Percentiles rank a stretch among this genome's conserved stretches.
phyloP scores from a whole-genome alignment of 2,888 invertebrate genomes.

The Drosophila subsilvestris region DNA sequence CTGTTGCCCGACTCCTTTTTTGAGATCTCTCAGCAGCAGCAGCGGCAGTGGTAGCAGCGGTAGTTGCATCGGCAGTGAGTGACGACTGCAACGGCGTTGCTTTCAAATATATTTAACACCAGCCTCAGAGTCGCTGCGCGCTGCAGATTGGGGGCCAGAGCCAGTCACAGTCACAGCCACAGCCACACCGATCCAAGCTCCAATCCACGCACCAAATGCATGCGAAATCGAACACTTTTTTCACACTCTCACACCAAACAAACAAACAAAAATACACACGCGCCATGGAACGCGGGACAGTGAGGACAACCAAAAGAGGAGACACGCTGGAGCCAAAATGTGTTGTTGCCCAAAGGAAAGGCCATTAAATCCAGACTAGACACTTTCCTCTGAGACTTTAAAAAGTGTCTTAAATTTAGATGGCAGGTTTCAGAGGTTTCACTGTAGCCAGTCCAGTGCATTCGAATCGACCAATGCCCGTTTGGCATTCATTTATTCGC shows the following conservation, averaged over 20 bases:
- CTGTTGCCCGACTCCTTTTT: conserved; percentile 65
- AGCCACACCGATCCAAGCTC: not conserved
- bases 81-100: conserved; percentile 73
- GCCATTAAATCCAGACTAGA: too few species aligned
- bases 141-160: conserved; percentile 26
- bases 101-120: conserved; percentile 76
- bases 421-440: not conserved
- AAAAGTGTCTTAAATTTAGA: too few species aligned
- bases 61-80: conserved; percentile 64
- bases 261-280: conserved; percentile 12
- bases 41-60: conserved; percentile 21
- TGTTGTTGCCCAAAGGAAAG: not conserved
- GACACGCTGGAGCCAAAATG: not conserved
- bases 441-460: conserved; percentile 20
- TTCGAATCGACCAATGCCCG: conserved; percentile 43
- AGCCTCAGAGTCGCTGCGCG: conserved; percentile 19
- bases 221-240: conserved; percentile 63
- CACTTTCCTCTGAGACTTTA: too few species aligned
- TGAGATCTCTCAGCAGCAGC: conserved; percentile 58
- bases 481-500: conserved; percentile 63
- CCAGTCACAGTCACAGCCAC: not conserved
- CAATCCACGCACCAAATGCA: conserved; percentile 63
- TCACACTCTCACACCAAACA: too few species aligned
- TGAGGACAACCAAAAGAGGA: not conserved
- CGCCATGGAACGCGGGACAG: conserved; percentile 8